phyloP scores from a whole-genome alignment of 2,113 vertebrate genomes.

The Cinclus cinclus region DNA sequence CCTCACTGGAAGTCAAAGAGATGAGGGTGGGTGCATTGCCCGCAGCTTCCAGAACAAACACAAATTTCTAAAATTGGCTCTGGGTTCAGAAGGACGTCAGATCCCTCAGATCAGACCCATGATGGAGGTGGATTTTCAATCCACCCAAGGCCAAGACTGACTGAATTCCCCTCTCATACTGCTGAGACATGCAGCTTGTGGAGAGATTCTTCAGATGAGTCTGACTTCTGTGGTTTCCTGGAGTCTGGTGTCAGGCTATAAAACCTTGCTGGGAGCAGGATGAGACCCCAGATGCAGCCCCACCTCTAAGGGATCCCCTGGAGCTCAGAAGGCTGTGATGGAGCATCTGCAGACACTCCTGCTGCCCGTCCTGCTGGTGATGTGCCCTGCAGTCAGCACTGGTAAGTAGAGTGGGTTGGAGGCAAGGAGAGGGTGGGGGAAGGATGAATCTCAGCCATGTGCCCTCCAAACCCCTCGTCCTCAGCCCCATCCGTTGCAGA shows the following conservation, averaged over 20 bases:
- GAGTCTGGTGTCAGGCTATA: slow-evolving; percentile 47
- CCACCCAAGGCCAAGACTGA: neutral
- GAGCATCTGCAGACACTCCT: neutral
- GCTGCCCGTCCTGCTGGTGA: neutral
- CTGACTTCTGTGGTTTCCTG: slow-evolving; percentile 55
- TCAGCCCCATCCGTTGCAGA: neutral
- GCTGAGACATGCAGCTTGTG: slow-evolving; percentile 21
- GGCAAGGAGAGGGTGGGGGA: neutral
- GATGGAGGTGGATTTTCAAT: neutral
- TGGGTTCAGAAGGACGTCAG: neutral
- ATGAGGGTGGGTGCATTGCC: neutral
- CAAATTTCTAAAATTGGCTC: neutral
- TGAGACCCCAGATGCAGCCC: neutral
- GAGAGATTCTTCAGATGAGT: slow-evolving; percentile 14
- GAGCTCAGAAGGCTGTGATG: neutral
- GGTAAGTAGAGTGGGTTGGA: neutral
- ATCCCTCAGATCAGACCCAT: neutral
- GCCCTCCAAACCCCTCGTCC: neutral
- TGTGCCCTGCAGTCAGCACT: neutral
- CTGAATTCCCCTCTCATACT: slow-evolving; percentile 10
- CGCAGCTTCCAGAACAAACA: neutral
- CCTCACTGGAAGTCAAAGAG: neutral
- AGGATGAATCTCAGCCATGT: neutral
- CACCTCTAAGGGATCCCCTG: neutral
- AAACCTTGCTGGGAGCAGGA: slow-evolving; percentile 12